phyloP scores from a whole-genome alignment of 2,113 vertebrate genomes.

The Centropristis striata region DNA sequence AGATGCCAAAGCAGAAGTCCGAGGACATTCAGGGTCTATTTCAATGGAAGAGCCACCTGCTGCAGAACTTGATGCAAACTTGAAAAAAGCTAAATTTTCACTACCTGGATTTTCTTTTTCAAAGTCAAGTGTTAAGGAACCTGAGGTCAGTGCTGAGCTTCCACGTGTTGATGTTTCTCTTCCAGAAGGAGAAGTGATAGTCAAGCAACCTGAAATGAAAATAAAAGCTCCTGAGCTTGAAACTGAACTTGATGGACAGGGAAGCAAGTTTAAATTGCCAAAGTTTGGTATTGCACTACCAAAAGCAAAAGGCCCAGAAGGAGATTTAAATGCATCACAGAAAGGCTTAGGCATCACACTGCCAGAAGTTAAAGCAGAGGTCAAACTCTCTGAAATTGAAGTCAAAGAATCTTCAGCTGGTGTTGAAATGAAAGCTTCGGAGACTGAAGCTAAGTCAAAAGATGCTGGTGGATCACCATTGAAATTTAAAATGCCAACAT shows the following conservation, averaged over 20 bases:
- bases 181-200: conserved; percentile 54
- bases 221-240: conserved; percentile 45
- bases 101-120: conserved; percentile 74
- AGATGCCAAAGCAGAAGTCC: conserved; percentile 48
- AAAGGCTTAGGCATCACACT: conserved; percentile 24
- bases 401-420: conserved; percentile 31
- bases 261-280: conserved; percentile 67
- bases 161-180: conserved; percentile 60
- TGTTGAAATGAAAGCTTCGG: conserved; percentile 29
- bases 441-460: conserved; percentile 45
- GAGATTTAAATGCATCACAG: conserved; percentile 24
- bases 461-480: conserved; percentile 58
- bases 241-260: conserved; percentile 31
- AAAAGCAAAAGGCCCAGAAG: conserved; percentile 44
- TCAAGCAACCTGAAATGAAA: conserved; percentile 49
- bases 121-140: conserved; percentile 63
- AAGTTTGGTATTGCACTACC: conserved; percentile 55
- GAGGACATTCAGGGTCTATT: conserved; percentile 19
- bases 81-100: conserved; percentile 75
- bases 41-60: conserved; percentile 14
- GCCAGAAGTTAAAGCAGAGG: conserved; percentile 32
- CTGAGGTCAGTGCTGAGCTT: conserved; percentile 36
- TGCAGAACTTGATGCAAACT: conserved; percentile 50
- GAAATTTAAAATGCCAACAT: conserved; percentile 66
- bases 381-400: conserved; percentile 45